Percentiles rank a stretch among this genome's conserved stretches.
Evolutionary conservation across 1,140 invertebrate species (phyloP).

Genomic region (Drosophila ficusphila): DNA sequence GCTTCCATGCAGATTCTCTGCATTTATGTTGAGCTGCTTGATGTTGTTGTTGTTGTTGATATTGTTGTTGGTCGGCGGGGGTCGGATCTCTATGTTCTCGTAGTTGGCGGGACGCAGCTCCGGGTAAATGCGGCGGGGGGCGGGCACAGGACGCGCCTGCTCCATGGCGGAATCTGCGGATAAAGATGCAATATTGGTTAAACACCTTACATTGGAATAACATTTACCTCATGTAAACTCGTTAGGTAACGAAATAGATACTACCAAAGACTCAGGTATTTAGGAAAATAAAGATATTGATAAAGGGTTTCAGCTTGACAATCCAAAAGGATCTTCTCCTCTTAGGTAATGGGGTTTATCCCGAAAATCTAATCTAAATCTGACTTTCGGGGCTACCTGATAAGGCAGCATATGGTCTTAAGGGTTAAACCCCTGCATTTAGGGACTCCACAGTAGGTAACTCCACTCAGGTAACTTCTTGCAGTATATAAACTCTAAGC

Average conservation of each 20-base stretch:
- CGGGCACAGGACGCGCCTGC: slow-evolving; percentile 73
- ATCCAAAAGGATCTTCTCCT: too few relatives aligned
- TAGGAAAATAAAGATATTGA: too few relatives aligned
- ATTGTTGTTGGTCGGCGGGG: slow-evolving; percentile 27
- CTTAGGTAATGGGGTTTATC: too few relatives aligned
- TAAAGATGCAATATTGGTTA: not conserved
- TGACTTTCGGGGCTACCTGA: too few relatives aligned
- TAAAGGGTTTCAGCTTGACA: too few relatives aligned
- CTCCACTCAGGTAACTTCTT: not conserved
- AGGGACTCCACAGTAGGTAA: not conserved
- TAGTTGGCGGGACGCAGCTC: slow-evolving; percentile 68
- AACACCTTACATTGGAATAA: too few relatives aligned
- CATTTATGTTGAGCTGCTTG: slow-evolving; percentile 72
- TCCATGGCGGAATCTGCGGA: slow-evolving; percentile 45
- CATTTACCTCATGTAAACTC: not conserved
- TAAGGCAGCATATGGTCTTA: too few relatives aligned
- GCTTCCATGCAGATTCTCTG: slow-evolving; percentile 65
- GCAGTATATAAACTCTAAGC: not conserved
- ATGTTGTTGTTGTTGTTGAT: slow-evolving; percentile 33
- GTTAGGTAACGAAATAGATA: too few relatives aligned
- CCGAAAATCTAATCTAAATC: too few relatives aligned
- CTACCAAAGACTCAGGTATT: too few relatives aligned
- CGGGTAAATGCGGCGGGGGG: slow-evolving; percentile 72
- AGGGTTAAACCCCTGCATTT: too few relatives aligned
- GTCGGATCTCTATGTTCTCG: slow-evolving; percentile 72